phyloP scores from a whole-genome alignment of 2,113 vertebrate genomes.

The Bothrops jararaca region DNA sequence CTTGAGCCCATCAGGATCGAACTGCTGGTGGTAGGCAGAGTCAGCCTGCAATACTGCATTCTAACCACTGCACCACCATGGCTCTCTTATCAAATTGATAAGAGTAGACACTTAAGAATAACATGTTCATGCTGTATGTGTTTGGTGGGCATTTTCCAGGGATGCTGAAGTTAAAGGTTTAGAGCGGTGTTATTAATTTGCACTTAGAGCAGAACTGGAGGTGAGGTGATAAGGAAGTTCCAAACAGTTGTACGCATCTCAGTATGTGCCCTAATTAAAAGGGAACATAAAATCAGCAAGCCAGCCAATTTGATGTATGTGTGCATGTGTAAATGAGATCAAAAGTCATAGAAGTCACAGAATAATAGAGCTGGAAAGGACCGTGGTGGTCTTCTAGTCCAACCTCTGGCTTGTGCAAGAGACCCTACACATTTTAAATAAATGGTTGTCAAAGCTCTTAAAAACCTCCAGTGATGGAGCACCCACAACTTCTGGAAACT shows the following conservation, averaged over 20 bases:
- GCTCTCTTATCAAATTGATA: background rate
- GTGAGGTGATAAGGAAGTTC: constrained; percentile 19
- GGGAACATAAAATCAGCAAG: constrained; percentile 64
- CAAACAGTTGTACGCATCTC: constrained; percentile 53
- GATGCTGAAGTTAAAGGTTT: constrained; percentile 7
- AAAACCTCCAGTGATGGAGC: background rate
- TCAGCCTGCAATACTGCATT: background rate
- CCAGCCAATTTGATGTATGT: constrained; percentile 54
- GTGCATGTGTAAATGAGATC: constrained; percentile 57
- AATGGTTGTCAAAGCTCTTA: background rate
- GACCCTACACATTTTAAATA: background rate
- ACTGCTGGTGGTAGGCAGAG: too few species aligned
- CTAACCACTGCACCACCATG: background rate
- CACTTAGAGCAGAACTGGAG: background rate
- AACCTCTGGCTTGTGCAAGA: background rate
- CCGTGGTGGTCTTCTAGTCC: background rate
- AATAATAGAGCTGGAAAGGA: background rate
- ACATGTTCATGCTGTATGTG: background rate
- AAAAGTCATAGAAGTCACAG: constrained; percentile 12
- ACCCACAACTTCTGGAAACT: background rate
- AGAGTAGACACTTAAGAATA: background rate
- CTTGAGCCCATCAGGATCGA: too few species aligned
- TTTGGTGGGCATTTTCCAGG: background rate
- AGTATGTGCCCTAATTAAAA: constrained; percentile 55
- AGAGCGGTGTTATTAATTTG: constrained; percentile 12